Percentiles rank a stretch among this genome's conserved stretches.
phyloP scores from a whole-genome alignment of 1,140 invertebrate species.

The Gerris buenoi region DNA sequence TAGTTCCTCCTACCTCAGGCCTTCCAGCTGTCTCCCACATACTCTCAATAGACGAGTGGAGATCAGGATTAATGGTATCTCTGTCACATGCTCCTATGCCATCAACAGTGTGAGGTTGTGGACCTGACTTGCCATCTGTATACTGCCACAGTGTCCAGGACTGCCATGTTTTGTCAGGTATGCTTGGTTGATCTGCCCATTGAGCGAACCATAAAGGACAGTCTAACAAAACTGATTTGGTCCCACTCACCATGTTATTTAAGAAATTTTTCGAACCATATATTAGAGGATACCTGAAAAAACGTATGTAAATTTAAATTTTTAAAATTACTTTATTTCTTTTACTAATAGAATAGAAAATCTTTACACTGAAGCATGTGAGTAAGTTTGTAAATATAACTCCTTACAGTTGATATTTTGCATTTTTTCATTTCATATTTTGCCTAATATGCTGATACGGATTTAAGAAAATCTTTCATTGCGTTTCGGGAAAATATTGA shows the following conservation, averaged over 20 bases:
- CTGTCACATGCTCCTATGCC: conserved; percentile 2
- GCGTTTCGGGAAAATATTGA: too few species aligned
- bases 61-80: background rate
- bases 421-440: too few species aligned
- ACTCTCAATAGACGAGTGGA: background rate
- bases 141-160: background rate
- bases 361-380: too few species aligned
- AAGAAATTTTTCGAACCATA: background rate
- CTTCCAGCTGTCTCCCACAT: background rate
- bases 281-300: background rate
- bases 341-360: too few species aligned
- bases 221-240: background rate
- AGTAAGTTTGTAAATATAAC: too few species aligned
- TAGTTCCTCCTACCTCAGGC: too few species aligned
- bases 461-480: too few species aligned
- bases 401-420: too few species aligned
- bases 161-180: background rate
- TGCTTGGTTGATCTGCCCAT: background rate
- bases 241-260: background rate
- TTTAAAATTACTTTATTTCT: too few species aligned
- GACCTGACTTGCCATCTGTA: background rate
- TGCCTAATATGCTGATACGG: too few species aligned
- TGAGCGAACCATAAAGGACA: background rate
- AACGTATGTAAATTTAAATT: too few species aligned
- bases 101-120: background rate